Percentiles rank a stretch among this genome's conserved stretches.
Evolutionary conservation across 2,797 vertebrate genomes (phyloP).

Genomic region (Sebastes aleutianus): DNA sequence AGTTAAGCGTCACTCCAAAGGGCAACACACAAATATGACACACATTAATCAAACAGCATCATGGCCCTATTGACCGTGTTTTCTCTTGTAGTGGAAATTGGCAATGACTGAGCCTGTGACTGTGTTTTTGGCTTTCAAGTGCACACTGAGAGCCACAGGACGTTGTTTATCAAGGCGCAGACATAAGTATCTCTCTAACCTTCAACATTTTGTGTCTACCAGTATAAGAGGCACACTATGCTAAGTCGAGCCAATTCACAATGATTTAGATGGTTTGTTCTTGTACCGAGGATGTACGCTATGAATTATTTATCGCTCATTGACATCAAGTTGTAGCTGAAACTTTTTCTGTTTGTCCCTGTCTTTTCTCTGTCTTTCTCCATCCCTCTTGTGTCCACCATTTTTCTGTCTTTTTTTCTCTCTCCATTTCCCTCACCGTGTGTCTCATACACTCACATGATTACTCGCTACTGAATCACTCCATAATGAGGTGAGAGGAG

Average conservation of each 20-base stretch:
- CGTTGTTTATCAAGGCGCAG: not conserved
- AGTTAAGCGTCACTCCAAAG: not conserved
- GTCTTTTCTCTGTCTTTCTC: not conserved
- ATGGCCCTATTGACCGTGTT: not conserved
- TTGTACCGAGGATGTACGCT: not conserved
- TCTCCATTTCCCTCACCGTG: not conserved
- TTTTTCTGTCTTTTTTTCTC: not conserved
- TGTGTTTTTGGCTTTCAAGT: not conserved
- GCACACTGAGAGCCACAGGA: not conserved
- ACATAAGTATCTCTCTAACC: not conserved
- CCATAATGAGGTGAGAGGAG: slow-evolving; percentile 22
- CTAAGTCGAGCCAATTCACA: not conserved
- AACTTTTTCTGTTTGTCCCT: not conserved
- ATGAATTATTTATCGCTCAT: not conserved
- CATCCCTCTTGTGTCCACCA: not conserved
- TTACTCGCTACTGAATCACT: slow-evolving; percentile 39
- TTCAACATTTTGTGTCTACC: not conserved
- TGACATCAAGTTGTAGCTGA: not conserved
- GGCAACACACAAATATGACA: not conserved
- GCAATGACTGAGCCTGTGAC: not conserved
- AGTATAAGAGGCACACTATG: not conserved
- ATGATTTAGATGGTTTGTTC: not conserved
- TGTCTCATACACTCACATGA: slow-evolving; percentile 23
- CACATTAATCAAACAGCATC: not conserved
- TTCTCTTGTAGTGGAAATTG: not conserved